Evolutionary conservation across 2,888 invertebrate species (phyloP), one percentile per base, ranked within the genome.

Genomic region (Nemurella pictetii): DNA sequence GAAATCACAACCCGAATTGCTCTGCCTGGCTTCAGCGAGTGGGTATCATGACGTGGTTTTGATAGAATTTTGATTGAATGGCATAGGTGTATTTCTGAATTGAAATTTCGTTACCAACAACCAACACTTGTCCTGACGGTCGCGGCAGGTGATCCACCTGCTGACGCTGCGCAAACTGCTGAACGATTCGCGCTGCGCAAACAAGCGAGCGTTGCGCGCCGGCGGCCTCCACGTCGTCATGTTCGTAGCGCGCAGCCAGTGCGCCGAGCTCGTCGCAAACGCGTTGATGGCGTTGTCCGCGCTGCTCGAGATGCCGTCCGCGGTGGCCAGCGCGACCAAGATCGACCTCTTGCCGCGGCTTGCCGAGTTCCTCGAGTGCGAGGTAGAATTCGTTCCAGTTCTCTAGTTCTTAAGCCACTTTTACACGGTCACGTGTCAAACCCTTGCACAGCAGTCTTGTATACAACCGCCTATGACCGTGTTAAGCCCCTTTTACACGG

Each of bases 261-360:
- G 89, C 84, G 86, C 88, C 72, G 85, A 84, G n/a, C 86, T 91
- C 75, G 85, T 89, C 73, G 85, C 88, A 1, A 87, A 87, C 80
- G 87, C 89, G 27, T 87, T 90, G 12, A 88, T 88, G 74, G 90
- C 90, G 86, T 85, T 91, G 5, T 87, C 88, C 26, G 87, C 89
- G 72, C 87, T 91, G 15, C 89, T 90, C 80, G 88, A 89, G 27
- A 89, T 90, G 1, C 85, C 88, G 25, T 84, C 86, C 77, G 91
- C 90, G 7, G 90, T 90, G 87, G 88, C 89, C 86, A 88, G 90
- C 77, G 90, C 90, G 0, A 88, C 89, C 15, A 88, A 90, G 83
- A 84, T 87, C 25, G 88, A 90, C 82, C 86, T 91, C 36, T 85
- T 91, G 78, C 84, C 86, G 4, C 87, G 85, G 75, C 86, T 91